Evolutionary conservation across 92 coral and sea anemone species (phyloP).

Genomic region (Umimayanthus chanpuru): DNA sequence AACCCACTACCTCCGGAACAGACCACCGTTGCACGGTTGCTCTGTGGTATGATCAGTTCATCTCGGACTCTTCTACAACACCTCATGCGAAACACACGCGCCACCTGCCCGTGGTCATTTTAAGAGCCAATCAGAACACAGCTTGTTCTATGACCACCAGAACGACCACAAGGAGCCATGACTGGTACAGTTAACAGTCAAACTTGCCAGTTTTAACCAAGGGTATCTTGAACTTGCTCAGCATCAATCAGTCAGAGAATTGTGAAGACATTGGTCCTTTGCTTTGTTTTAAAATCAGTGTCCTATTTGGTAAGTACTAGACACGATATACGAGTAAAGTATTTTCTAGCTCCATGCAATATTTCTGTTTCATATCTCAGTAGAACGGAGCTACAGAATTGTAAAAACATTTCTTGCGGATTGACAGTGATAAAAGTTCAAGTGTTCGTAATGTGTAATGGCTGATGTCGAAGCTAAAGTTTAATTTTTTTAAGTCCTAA

Average conservation of each 20-base stretch:
- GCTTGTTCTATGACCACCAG: not conserved
- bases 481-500: not conserved
- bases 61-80: not conserved
- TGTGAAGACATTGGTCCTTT: not conserved
- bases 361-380: not conserved
- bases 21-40: too few relatives aligned
- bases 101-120: not conserved
- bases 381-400: slow-evolving; percentile 7
- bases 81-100: not conserved
- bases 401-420: not conserved
- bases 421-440: not conserved
- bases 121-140: not conserved
- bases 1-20: too few relatives aligned
- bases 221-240: not conserved
- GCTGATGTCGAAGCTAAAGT: not conserved
- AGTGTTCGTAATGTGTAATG: not conserved
- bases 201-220: not conserved
- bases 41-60: not conserved
- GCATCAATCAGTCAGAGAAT: not conserved
- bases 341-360: not conserved
- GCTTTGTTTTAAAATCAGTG: not conserved
- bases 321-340: not conserved
- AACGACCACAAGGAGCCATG: slow-evolving; percentile 7
- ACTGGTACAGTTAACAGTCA: slow-evolving; percentile 14
- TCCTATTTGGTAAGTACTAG: not conserved